Evolutionary conservation across 2,113 vertebrate genomes (phyloP).

Genomic region (Melanotaenia duboulayi): DNA sequence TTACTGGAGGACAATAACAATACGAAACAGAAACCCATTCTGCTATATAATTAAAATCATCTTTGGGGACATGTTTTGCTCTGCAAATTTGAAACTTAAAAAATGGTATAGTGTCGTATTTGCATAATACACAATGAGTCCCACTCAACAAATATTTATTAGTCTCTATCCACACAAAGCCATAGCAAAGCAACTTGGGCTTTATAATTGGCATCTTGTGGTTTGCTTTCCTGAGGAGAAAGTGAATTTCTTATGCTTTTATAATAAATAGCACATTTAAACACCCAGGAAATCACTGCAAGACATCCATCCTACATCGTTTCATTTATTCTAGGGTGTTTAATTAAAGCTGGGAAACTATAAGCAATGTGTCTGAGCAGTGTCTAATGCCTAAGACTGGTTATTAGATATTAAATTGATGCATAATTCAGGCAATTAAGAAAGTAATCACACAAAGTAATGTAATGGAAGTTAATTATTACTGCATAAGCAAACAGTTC

Average conservation of each 20-base stretch:
- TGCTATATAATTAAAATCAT: constrained; percentile 77
- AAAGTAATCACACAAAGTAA: constrained; percentile 99
- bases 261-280: constrained; percentile 99
- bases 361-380: constrained; percentile 99
- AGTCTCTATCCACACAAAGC: constrained; percentile 82
- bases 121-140: constrained; percentile 86
- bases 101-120: constrained; percentile 82
- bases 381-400: constrained; percentile 99
- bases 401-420: constrained; percentile 99
- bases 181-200: constrained; percentile 82
- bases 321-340: constrained; percentile 99
- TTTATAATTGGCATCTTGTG: constrained; percentile 87
- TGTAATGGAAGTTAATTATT: constrained; percentile 99
- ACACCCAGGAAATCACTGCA: constrained; percentile 98
- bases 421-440: constrained; percentile 99
- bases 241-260: constrained; percentile 95
- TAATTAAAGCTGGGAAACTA: constrained; percentile 99
- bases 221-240: constrained; percentile 96
- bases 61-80: constrained; percentile 78
- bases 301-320: constrained; percentile 96
- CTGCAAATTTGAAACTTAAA: constrained; percentile 81
- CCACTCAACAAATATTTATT: constrained; percentile 84
- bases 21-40: constrained; percentile 68
- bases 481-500: constrained; percentile 99
- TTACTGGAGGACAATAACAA: constrained; percentile 69